phyloP scores from a whole-genome alignment of 2,888 invertebrate species.

The Xestia rhomboidea region DNA sequence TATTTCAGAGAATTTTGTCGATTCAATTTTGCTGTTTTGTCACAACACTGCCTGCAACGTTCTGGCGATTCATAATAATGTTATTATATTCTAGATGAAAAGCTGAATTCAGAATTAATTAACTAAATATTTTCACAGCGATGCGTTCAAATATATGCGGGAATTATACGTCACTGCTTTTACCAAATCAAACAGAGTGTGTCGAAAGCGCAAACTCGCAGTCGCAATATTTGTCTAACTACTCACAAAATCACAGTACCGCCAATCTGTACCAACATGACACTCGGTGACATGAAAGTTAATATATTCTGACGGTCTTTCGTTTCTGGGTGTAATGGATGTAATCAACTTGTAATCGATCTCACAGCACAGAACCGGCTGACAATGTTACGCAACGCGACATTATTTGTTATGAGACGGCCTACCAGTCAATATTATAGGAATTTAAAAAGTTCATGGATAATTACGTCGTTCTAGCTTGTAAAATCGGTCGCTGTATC shows the following conservation, averaged over 20 bases:
- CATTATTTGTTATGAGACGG: constrained; percentile 62
- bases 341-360: constrained; percentile 66
- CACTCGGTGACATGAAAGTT: constrained; percentile 69
- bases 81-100: constrained; percentile 41
- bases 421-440: constrained; percentile 36
- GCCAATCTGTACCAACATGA: constrained; percentile 65
- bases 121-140: constrained; percentile 40
- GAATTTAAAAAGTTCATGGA: constrained; percentile 48
- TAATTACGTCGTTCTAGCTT: constrained; percentile 35
- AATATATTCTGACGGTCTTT: constrained; percentile 52
- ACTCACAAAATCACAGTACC: constrained; percentile 68
- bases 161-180: constrained; percentile 68
- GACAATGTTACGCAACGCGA: constrained; percentile 67
- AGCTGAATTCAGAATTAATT: constrained; percentile 46
- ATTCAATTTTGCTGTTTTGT: constrained; percentile 57
- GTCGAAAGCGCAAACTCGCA: constrained; percentile 71
- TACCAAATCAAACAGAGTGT: constrained; percentile 71
- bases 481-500: constrained; percentile 15
- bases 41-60: constrained; percentile 49
- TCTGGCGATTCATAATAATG: constrained; percentile 12
- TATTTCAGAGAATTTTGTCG: constrained; percentile 57
- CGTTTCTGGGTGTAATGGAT: constrained; percentile 57
- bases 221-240: constrained; percentile 69
- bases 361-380: constrained; percentile 52
- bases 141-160: constrained; percentile 54